These are phyloP conservation scores for Tholera decimalis DNA, from an alignment of 2,888 invertebrate genomes.

Conservation along the genomic window DNA sequence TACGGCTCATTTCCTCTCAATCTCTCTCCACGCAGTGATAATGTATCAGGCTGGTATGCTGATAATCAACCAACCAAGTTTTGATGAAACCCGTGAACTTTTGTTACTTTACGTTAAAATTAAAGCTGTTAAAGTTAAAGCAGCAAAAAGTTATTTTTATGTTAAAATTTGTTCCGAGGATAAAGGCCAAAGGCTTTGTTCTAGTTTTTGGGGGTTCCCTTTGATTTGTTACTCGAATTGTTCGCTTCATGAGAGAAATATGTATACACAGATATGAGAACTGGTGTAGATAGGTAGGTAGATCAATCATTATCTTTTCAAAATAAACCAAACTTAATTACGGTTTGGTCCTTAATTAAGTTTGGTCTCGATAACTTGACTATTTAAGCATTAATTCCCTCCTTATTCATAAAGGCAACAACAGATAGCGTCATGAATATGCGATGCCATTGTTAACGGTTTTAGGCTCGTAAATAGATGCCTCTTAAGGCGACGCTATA, in stretches of 20 bases:
- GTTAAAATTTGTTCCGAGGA: slow-evolving; percentile 10
- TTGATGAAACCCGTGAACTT: slow-evolving; percentile 11
- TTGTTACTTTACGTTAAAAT: too few relatives aligned
- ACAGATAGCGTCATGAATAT: slow-evolving; percentile 81
- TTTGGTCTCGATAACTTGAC: slow-evolving; percentile 57
- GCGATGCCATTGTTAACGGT: slow-evolving; percentile 81
- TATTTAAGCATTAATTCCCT: slow-evolving; percentile 66
- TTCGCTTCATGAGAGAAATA: background rate
- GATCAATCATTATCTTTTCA: background rate
- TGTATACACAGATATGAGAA: background rate
- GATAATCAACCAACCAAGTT: too few relatives aligned
- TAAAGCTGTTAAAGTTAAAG: too few relatives aligned
- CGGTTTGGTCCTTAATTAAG: background rate
- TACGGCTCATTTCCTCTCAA: too few relatives aligned
- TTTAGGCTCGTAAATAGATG: slow-evolving; percentile 79
- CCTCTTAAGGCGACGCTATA: slow-evolving; percentile 70
- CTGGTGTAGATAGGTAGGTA: too few relatives aligned
- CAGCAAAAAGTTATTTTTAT: slow-evolving; percentile 20
- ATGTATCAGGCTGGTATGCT: too few relatives aligned
- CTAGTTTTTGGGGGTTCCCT: background rate
- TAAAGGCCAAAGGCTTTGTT: background rate
- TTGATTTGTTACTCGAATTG: background rate
- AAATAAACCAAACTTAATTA: slow-evolving; percentile 26
- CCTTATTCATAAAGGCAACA: slow-evolving; percentile 78
- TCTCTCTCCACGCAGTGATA: too few relatives aligned